Evolutionary conservation across 2,888 invertebrate genomes (phyloP).

Genomic region (Limnephilus auricula): DNA sequence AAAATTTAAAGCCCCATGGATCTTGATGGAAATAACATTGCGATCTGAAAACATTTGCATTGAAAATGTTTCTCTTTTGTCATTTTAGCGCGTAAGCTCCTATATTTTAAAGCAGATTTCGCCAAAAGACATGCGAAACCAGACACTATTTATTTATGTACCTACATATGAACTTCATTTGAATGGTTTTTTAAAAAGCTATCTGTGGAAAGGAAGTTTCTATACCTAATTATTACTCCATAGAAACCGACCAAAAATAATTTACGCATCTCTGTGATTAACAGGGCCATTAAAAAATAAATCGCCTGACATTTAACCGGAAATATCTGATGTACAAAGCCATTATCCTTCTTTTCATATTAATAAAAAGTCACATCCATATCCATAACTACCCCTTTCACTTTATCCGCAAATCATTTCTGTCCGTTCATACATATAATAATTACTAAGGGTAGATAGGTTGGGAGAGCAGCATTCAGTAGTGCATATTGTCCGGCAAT

Average conservation of each 20-base stretch:
- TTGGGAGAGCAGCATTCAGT: conserved; percentile 7
- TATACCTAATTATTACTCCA: background rate
- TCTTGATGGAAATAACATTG: too few species aligned
- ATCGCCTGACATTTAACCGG: background rate
- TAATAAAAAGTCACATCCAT: conserved; percentile 7
- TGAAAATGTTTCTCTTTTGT: too few species aligned
- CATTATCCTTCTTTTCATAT: conserved; percentile 11
- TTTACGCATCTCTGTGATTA: background rate
- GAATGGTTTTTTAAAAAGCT: too few species aligned
- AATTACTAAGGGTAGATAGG: background rate
- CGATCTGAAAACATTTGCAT: too few species aligned
- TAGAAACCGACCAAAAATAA: background rate
- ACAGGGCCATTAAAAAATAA: background rate
- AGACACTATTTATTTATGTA: too few species aligned
- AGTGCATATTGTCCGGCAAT: conserved; percentile 55
- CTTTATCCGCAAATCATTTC: conserved; percentile 13
- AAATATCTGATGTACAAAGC: background rate
- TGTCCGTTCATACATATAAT: conserved; percentile 2
- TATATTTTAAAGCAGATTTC: too few species aligned
- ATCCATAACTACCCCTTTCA: conserved; percentile 28
- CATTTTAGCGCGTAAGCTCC: too few species aligned
- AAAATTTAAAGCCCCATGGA: too few species aligned
- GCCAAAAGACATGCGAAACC: too few species aligned
- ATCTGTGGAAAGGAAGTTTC: too few species aligned
- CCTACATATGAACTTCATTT: too few species aligned